Conservation (phyloP, 2,888 invertebrate species). For the Ennomos fuscantarius region DNA sequence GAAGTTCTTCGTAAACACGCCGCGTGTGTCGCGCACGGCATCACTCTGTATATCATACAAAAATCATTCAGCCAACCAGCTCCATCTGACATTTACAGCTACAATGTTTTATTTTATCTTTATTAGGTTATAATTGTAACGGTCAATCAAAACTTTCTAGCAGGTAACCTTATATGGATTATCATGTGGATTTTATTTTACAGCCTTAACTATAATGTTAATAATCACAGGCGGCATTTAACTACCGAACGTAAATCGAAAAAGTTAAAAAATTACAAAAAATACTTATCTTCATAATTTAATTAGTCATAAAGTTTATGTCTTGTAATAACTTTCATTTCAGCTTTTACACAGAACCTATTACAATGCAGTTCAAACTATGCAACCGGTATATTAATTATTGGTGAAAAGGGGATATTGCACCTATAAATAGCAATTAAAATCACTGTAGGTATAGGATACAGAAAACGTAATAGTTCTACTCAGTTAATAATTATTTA, state of each 20-base stretch:
- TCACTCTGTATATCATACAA: constrained; percentile 52
- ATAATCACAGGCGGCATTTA: not conserved
- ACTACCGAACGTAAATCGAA: not conserved
- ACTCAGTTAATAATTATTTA: too few species aligned
- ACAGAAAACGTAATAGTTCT: too few species aligned
- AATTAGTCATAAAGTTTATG: too few species aligned
- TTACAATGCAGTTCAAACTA: too few species aligned
- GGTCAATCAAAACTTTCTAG: constrained; percentile 13
- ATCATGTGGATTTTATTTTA: too few species aligned
- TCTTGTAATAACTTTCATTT: too few species aligned
- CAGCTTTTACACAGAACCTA: too few species aligned
- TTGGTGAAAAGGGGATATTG: too few species aligned
- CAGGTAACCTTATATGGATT: not conserved
- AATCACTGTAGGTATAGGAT: too few species aligned
- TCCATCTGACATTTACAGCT: constrained; percentile 9
- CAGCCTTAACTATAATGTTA: too few species aligned
- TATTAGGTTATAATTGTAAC: constrained; percentile 15
- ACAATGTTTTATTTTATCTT: constrained; percentile 5
- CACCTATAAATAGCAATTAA: too few species aligned
- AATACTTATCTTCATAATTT: constrained; percentile 15
- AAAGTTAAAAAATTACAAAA: constrained; percentile 12
- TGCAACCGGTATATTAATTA: too few species aligned
- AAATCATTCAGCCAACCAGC: constrained; percentile 1
- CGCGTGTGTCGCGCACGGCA: constrained; percentile 56
- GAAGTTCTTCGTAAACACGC: constrained; percentile 79